Conservation (phyloP, 2,113 vertebrate genomes). For the Rhea pennata region DNA sequence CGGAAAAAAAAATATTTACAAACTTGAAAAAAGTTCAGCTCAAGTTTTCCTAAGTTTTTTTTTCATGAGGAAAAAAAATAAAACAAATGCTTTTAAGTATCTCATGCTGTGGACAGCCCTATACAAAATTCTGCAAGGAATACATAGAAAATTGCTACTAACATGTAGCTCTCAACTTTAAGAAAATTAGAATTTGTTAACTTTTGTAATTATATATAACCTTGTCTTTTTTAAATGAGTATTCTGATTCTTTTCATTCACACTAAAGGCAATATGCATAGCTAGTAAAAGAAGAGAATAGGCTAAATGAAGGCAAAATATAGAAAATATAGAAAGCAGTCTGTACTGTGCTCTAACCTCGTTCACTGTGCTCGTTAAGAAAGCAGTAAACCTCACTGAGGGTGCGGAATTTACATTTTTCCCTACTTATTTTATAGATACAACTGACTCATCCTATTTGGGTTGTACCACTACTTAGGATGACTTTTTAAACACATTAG, state of each 20-base stretch:
- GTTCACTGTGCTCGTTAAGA: background rate
- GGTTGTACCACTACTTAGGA: background rate
- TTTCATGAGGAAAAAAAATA: background rate
- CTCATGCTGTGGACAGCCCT: background rate
- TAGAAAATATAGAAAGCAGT: background rate
- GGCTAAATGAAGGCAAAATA: background rate
- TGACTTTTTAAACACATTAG: background rate
- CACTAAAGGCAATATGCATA: background rate
- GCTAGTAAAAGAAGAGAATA: background rate
- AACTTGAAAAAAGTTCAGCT: background rate
- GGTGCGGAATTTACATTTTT: background rate
- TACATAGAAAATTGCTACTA: background rate
- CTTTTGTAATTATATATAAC: background rate
- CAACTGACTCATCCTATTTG: background rate
- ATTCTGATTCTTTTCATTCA: background rate
- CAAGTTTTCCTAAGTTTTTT: background rate
- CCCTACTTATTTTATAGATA: background rate
- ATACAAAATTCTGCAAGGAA: background rate
- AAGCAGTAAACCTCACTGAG: background rate
- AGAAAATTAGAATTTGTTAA: rapidly evolving
- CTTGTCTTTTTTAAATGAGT: background rate
- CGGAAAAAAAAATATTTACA: background rate
- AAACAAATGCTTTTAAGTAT: background rate
- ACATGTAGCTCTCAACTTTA: background rate
- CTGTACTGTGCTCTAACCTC: background rate